Evolutionary conservation across 2,888 invertebrate species (phyloP).

Genomic region (Nezara viridula): DNA sequence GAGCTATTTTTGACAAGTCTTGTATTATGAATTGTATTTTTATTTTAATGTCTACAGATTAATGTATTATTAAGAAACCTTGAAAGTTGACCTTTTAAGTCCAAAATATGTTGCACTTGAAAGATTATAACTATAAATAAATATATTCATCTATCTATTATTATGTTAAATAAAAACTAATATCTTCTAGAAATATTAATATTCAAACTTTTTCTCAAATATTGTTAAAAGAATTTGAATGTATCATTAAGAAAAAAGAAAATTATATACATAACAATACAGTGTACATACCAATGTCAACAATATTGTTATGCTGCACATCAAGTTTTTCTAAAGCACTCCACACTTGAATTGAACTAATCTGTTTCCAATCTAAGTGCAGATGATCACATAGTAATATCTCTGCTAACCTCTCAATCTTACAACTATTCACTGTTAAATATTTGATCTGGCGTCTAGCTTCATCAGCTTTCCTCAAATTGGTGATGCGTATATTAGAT

Average conservation of each 20-base stretch:
- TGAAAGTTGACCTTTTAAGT: too few relatives aligned
- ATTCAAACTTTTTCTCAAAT: background rate
- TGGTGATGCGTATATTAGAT: slow-evolving; percentile 77
- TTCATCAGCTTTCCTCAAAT: slow-evolving; percentile 77
- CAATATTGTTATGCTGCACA: slow-evolving; percentile 76
- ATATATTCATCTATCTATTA: background rate
- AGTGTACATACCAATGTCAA: slow-evolving; percentile 30
- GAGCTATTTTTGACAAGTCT: too few relatives aligned
- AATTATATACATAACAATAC: background rate
- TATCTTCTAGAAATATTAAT: background rate
- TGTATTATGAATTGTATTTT: too few relatives aligned
- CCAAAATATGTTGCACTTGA: too few relatives aligned
- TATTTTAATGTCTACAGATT: too few relatives aligned
- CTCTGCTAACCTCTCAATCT: slow-evolving; percentile 80
- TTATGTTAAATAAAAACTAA: background rate
- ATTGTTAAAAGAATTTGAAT: background rate
- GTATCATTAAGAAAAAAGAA: background rate
- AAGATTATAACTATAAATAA: background rate
- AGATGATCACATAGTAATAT: slow-evolving; percentile 88
- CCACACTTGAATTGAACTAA: slow-evolving; percentile 64
- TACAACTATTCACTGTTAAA: slow-evolving; percentile 78
- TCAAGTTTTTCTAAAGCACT: slow-evolving; percentile 76
- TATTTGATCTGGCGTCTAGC: slow-evolving; percentile 76
- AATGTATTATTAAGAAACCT: too few relatives aligned
- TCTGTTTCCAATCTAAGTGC: slow-evolving; percentile 74